A percentile compares a stretch with the other conserved stretches of the same genome.
Conservation (phyloP, 2,797 vertebrate species). For the Austrolebias charrua region DNA sequence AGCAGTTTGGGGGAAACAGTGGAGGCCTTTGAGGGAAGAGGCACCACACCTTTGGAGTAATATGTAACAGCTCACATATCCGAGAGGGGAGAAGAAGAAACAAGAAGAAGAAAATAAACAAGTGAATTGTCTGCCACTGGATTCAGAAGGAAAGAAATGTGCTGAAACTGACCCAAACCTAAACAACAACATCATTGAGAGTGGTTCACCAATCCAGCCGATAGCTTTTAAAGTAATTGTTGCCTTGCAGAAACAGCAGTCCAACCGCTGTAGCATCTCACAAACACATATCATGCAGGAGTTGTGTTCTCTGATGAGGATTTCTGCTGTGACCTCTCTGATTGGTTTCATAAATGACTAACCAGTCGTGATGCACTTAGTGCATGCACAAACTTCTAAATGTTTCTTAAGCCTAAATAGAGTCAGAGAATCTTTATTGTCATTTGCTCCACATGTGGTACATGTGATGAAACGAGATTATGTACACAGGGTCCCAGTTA, state of each 20-base stretch:
- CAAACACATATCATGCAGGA: slow-evolving; percentile 28
- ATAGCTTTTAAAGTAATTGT: slow-evolving; percentile 63
- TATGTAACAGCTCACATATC: slow-evolving; percentile 76
- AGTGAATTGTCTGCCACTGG: slow-evolving; percentile 63
- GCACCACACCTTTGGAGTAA: slow-evolving; percentile 81
- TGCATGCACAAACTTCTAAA: slow-evolving; percentile 20
- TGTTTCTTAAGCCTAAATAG: slow-evolving; percentile 4
- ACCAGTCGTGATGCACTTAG: slow-evolving; percentile 14
- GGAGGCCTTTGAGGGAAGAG: slow-evolving; percentile 81
- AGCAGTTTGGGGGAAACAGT: slow-evolving; percentile 82
- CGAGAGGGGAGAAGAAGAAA: slow-evolving; percentile 41
- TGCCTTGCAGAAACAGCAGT: slow-evolving; percentile 52
- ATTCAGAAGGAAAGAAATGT: slow-evolving; percentile 45
- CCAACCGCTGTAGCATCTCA: slow-evolving; percentile 32
- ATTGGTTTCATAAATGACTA: slow-evolving; percentile 22
- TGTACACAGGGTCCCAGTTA: too few relatives aligned
- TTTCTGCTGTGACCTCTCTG: neutral
- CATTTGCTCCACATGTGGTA: too few relatives aligned
- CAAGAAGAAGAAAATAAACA: slow-evolving; percentile 67
- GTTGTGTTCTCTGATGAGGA: neutral
- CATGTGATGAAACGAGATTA: too few relatives aligned
- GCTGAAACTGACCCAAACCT: slow-evolving; percentile 66
- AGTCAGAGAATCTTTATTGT: too few relatives aligned
- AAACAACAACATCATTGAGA: slow-evolving; percentile 69
- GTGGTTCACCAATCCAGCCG: slow-evolving; percentile 54